A percentile compares a stretch with the other conserved stretches of the same genome.
Conservation (phyloP, 2,888 invertebrate genomes). For the Drosophila anceps region DNA sequence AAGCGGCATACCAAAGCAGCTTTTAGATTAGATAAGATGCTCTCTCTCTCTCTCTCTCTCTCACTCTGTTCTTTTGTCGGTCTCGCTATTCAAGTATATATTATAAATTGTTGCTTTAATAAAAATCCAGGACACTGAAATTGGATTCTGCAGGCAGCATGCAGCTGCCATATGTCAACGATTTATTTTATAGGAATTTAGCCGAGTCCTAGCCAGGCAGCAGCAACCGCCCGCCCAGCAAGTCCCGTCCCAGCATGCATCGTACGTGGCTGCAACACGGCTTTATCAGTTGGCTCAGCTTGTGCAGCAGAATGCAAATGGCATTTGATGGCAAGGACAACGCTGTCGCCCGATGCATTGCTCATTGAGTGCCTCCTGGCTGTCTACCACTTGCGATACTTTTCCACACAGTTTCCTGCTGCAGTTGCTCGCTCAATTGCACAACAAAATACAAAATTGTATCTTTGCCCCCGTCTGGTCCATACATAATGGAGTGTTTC, state of each 20-base stretch:
- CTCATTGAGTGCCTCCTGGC: conserved; percentile 65
- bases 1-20: conserved; percentile 15
- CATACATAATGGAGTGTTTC: conserved; percentile 58
- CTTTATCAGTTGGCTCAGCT: conserved; percentile 53
- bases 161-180: conserved; percentile 62
- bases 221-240: background rate
- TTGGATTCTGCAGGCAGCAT: conserved; percentile 63
- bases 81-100: background rate
- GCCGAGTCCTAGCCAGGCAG: conserved; percentile 9
- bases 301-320: conserved; percentile 57
- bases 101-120: conserved; percentile 54
- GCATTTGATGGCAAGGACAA: conserved; percentile 56
- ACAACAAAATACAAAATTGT: conserved; percentile 75
- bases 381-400: conserved; percentile 37
- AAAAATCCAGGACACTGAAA: conserved; percentile 64
- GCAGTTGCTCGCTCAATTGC: conserved; percentile 78
- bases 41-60: too few species aligned
- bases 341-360: conserved; percentile 60
- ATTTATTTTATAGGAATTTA: conserved; percentile 63
- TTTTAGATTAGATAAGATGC: conserved; percentile 23
- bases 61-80: too few species aligned
- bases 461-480: conserved; percentile 38
- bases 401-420: conserved; percentile 59
- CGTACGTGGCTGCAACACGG: conserved; percentile 36
- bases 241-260: conserved; percentile 1